These are phyloP conservation scores for Anguilla obscura DNA, from an alignment of 2,797 vertebrate species.

Conservation along the genomic window DNA sequence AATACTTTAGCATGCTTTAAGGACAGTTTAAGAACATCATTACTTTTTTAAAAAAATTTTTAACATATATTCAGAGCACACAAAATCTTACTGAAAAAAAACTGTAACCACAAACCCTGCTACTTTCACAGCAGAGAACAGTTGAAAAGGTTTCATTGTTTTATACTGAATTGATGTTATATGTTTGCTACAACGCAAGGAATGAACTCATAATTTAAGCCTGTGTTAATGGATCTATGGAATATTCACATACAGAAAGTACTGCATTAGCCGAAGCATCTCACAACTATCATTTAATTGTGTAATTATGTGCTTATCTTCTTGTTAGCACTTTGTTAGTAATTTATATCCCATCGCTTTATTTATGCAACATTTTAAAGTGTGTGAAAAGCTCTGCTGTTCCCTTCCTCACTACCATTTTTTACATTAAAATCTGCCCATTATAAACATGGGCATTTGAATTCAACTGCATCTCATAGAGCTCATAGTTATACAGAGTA, in stretches of 20 bases:
- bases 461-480: too few species aligned
- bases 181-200: too few species aligned
- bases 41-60: too few species aligned
- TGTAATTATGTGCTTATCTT: neutral
- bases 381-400: neutral
- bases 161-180: too few species aligned
- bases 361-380: neutral
- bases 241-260: too few species aligned
- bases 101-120: neutral
- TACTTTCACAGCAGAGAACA: neutral
- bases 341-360: neutral
- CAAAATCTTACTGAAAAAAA: neutral
- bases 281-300: neutral
- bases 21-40: neutral
- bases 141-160: too few species aligned
- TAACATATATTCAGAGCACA: too few species aligned
- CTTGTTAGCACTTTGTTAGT: neutral
- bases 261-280: neutral
- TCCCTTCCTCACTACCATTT: neutral
- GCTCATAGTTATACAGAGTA: too few species aligned
- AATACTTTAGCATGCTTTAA: neutral
- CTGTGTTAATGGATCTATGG: too few species aligned
- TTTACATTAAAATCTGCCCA: neutral
- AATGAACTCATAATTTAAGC: too few species aligned
- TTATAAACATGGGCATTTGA: too few species aligned